Base-by-base conservation (phyloP, 1,140 invertebrate genomes). In the Sinella curviseta region DNA sequence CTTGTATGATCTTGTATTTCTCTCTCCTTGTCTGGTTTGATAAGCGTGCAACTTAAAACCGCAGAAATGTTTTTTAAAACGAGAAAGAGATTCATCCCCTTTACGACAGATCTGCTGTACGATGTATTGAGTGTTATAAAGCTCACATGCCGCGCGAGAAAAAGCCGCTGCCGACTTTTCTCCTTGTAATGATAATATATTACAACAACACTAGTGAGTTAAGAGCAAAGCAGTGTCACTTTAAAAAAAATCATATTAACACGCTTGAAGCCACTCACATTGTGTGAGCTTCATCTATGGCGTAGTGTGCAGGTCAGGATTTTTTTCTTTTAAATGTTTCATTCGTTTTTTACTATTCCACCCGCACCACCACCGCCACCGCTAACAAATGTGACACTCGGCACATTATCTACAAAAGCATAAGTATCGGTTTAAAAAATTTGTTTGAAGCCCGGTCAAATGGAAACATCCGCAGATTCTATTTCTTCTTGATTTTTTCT, bases 161-260 rank as follows among this genome's bases (percentile, higher is more conserved):
- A 48, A 65, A 65, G 65, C 65, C 30, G 65, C 26, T 33, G 31
- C 26, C 65, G n/a, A 33, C 65, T 70, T 70, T 33, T 60, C 12
- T 24, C 26, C 65, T 65, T 65, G 57, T 65, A 65, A 65, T 65
- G 57, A 70, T 70, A 70, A 70, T 70, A 70, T 70, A 70, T 70
- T 30, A 70, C 30, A 12, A 70, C 26, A 70, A 33, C 30, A 31
- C 8, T n/a, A 33, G 12, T 8, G 28, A 30, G 26, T 24, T 70
- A 70, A 70, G 65, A 70, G 65, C 65, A 14, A 70, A 70, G 31
- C 65, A 33, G 65, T 70, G 65, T 70, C 65, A 33, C 65, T 12
- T 70, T 24, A 65, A 65, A 65, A 65, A 65, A 65, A 65, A 65
- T 65, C 26, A n/a, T 65, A 65, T 65, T 65, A 65, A 65, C 57